phyloP scores from a whole-genome alignment of 2,797 vertebrate genomes.

The Diplodus sargus region DNA sequence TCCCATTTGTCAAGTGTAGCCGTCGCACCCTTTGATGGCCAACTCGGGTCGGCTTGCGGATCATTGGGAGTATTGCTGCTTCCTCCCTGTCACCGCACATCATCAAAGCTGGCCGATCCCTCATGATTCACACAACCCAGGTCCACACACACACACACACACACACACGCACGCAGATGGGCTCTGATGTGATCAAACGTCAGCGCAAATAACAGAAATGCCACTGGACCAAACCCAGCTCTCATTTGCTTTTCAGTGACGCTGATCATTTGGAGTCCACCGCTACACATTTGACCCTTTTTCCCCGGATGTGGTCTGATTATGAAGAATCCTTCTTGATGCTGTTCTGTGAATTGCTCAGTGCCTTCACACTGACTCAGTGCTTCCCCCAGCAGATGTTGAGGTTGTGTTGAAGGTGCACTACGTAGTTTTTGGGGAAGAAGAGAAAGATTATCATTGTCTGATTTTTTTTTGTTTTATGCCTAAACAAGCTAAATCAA shows the following conservation, averaged over 20 bases:
- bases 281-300: constrained; percentile 12
- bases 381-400: constrained; percentile 27
- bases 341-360: constrained; percentile 8
- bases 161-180: constrained; percentile 25
- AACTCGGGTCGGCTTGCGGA: constrained; percentile 29
- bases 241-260: constrained; percentile 21
- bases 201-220: constrained; percentile 38
- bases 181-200: constrained; percentile 45
- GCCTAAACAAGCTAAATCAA: too few relatives aligned
- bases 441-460: too few relatives aligned
- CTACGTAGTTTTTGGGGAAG: too few relatives aligned
- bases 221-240: constrained; percentile 27
- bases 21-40: constrained; percentile 34
- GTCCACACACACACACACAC: constrained; percentile 26
- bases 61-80: constrained; percentile 32
- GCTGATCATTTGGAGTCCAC: not conserved
- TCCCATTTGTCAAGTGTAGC: constrained; percentile 37
- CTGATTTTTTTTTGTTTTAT: too few relatives aligned
- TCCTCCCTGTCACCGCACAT: constrained; percentile 26
- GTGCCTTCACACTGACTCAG: constrained; percentile 18
- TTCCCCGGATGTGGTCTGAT: not conserved
- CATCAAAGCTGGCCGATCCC: constrained; percentile 30
- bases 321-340: not conserved
- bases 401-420: constrained; percentile 26
- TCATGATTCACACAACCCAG: constrained; percentile 22